Base-by-base conservation (phyloP, 1,140 invertebrate genomes). In the Hirudo medicinalis region DNA sequence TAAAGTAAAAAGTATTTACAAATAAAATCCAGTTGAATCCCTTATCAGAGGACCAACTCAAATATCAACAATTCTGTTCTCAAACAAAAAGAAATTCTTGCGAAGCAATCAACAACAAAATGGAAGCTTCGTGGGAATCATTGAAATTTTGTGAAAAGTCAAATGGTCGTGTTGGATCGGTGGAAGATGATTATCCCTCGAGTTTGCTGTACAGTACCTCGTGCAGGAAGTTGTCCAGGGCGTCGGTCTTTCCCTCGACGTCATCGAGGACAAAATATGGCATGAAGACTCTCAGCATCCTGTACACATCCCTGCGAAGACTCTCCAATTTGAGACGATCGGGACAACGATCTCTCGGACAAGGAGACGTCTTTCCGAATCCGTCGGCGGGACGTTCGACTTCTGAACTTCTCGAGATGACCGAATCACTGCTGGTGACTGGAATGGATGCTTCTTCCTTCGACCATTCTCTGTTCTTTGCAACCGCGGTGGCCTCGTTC, bases 161-260 rank as follows among this genome's bases (percentile, higher is more conserved):
- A 11, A 49, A 49, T 49, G 43, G 43, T 49, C 43, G 11, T 17
- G 43, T 49, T 49, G 43, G 11, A 49, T 8, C 11, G 43, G 43
- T 49, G 3, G 43, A 49, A 49, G 43, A 49, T 17, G 11, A 49
- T 49, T 49, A 63, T 63, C 57, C 72, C 8, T 74, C 73, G 13
- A 71, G 79, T 76, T 81, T 81, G 77, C 79, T 81, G 75, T 80
- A 78, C 40, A 81, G 80, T 29, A 81, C 79, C 72, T 81, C 80
- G 70, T 80, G 76, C n/a, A 81, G 75, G 20, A 81, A 76, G 69
- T 81, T 78, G 71, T 81, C 80, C 32, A 81, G 78, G 11, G 79
- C 77, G 68, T 81, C 79, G 11, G 78, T 77, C 63, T 80, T 78
- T 69, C 78, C 79, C 72, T 80, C 80, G 49, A 79, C 78, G 66